phyloP scores from a whole-genome alignment of 1,140 invertebrate species.

The Ips typographus region DNA sequence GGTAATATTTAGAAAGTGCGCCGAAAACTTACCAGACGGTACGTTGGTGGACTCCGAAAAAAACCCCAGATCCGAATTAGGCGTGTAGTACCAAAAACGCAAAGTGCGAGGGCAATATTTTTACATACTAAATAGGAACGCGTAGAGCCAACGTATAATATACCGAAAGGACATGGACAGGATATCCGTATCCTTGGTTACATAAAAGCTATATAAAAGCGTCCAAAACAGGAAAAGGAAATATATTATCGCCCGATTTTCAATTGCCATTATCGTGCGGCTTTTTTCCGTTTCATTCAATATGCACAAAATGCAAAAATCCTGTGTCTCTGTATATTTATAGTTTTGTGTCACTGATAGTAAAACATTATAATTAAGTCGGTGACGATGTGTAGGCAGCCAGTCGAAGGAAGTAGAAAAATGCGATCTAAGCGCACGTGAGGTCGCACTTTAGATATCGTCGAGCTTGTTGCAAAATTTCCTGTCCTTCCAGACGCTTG shows the following conservation, averaged over 20 bases:
- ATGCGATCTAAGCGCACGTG: conserved; percentile 1
- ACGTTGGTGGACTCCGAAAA: no score
- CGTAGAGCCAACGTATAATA: conserved; percentile 20
- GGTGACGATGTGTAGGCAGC: not conserved
- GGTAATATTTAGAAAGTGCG: no score
- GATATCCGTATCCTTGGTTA: conserved; percentile 50
- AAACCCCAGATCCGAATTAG: no score
- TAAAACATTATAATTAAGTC: not conserved
- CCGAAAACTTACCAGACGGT: no score
- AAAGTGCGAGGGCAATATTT: conserved; percentile 23
- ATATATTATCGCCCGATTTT: conserved; percentile 51
- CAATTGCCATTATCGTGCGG: conserved; percentile 48
- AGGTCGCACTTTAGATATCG: conserved; percentile 1
- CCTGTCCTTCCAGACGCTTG: conserved; percentile 11
- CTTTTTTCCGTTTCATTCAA: conserved; percentile 45
- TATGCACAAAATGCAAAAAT: conserved; percentile 41
- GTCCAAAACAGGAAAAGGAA: conserved; percentile 48
- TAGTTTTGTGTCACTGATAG: not conserved
- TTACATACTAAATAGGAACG: conserved; percentile 33
- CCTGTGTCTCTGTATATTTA: conserved; percentile 26
- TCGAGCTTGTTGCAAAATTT: conserved; percentile 14
- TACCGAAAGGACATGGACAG: conserved; percentile 39
- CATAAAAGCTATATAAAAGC: conserved; percentile 43
- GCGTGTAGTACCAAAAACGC: no score
- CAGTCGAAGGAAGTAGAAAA: not conserved